A percentile compares a stretch with the other conserved stretches of the same genome.
These are phyloP conservation scores for Dermochelys coriacea DNA, from an alignment of 2,797 vertebrate species.

Conservation along the genomic window DNA sequence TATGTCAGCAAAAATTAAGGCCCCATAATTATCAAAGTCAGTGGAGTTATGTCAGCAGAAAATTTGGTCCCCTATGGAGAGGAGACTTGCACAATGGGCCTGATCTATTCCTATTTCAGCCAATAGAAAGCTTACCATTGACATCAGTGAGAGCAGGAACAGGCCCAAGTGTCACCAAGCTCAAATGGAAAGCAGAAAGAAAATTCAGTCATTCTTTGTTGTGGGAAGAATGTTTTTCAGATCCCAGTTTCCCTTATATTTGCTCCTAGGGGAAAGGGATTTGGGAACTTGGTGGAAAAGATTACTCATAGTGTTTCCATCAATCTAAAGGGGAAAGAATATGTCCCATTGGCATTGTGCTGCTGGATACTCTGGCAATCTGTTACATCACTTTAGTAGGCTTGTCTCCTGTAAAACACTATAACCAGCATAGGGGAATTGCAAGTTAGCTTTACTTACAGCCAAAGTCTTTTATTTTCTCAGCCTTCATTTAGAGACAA, in stretches of 20 bases:
- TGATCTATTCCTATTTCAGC: conserved; percentile 50
- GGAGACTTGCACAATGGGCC: conserved; percentile 42
- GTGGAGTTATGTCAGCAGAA: conserved; percentile 22
- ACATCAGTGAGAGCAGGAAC: conserved; percentile 35
- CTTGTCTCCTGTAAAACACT: background rate
- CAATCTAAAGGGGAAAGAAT: background rate
- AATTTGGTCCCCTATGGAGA: conserved; percentile 8
- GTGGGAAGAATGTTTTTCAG: background rate
- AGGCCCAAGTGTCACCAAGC: conserved; percentile 24
- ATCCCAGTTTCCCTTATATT: background rate
- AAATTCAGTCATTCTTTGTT: background rate
- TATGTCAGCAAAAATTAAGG: conserved; percentile 10
- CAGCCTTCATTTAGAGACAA: background rate
- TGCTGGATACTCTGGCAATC: background rate
- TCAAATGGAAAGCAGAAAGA: background rate
- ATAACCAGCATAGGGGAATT: background rate
- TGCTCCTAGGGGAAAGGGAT: background rate
- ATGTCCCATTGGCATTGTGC: background rate
- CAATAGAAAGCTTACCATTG: conserved; percentile 28
- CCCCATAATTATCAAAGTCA: conserved; percentile 11
- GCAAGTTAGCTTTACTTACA: background rate
- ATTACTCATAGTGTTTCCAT: background rate
- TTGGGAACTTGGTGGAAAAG: conserved; percentile 9
- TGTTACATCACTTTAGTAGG: background rate
- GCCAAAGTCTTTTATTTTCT: background rate